A percentile compares a stretch with the other conserved stretches of the same genome.
Conservation (phyloP, 2,113 vertebrate species). For the Tychaedon coryphoeus region DNA sequence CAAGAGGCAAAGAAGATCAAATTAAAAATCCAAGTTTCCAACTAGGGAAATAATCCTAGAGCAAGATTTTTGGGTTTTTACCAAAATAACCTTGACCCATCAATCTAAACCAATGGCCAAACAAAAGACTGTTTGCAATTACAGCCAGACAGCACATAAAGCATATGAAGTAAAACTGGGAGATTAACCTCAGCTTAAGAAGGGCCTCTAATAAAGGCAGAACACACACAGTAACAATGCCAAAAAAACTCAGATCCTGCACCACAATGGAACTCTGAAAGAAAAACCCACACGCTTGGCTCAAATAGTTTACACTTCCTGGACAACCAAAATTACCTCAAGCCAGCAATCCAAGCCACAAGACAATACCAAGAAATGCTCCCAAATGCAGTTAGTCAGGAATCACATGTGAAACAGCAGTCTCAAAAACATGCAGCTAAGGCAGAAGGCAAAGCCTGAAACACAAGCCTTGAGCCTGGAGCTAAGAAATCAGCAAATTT, state of each 20-base stretch:
- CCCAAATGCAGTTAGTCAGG: background rate
- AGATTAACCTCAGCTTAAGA: background rate
- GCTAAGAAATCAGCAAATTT: background rate
- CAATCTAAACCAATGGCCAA: background rate
- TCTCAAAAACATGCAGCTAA: background rate
- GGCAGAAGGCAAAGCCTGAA: background rate
- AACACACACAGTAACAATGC: background rate
- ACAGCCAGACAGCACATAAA: background rate
- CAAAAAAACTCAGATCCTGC: background rate
- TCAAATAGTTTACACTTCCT: background rate
- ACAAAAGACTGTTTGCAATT: background rate
- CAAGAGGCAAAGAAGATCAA: background rate
- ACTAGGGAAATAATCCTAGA: background rate
- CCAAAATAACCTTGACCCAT: background rate
- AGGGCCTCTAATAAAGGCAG: background rate
- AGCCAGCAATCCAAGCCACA: background rate
- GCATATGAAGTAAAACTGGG: background rate
- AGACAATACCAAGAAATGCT: background rate
- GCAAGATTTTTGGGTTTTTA: background rate
- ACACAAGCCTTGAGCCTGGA: background rate
- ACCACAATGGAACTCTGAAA: accelerated
- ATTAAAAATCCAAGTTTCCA: background rate
- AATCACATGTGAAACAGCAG: background rate
- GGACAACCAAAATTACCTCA: background rate
- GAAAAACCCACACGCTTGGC: background rate